phyloP scores from a whole-genome alignment of 2,113 vertebrate species.

The Nibea coibor region DNA sequence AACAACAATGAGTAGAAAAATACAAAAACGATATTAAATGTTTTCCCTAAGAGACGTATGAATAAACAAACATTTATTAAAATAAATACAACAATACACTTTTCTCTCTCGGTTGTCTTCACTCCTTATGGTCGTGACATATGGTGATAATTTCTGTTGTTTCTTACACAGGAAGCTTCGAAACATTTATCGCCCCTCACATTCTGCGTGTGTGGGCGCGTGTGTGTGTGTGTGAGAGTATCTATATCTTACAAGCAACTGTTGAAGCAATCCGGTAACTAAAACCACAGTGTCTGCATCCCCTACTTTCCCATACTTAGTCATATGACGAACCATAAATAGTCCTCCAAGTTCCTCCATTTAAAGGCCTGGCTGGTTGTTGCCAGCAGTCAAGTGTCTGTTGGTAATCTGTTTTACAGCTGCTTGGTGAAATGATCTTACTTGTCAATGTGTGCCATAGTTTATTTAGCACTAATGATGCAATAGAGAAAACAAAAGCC shows the following conservation, averaged over 20 bases:
- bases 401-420: neutral
- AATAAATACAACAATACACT: conserved; percentile 45
- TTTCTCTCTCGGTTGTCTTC: conserved; percentile 28
- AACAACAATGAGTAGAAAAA: conserved; percentile 7
- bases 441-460: neutral
- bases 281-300: conserved; percentile 70
- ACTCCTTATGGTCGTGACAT: conserved; percentile 5
- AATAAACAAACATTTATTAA: conserved; percentile 48
- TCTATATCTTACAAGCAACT: conserved; percentile 57
- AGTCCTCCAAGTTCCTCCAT: neutral
- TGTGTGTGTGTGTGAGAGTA: neutral
- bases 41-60: neutral
- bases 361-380: conserved; percentile 9
- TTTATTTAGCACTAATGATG: conserved; percentile 15
- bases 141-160: conserved; percentile 19
- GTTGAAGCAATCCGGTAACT: conserved; percentile 47
- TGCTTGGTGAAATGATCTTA: neutral
- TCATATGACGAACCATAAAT: conserved; percentile 23
- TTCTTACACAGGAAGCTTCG: conserved; percentile 68
- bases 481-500: neutral
- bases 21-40: neutral
- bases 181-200: conserved; percentile 65
- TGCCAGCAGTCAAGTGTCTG: neutral
- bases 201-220: neutral
- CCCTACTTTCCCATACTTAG: conserved; percentile 30